Evolutionary conservation across 2,113 vertebrate genomes (phyloP), one percentile per base, ranked within the genome.

Genomic region (Cyprinus carpio): DNA sequence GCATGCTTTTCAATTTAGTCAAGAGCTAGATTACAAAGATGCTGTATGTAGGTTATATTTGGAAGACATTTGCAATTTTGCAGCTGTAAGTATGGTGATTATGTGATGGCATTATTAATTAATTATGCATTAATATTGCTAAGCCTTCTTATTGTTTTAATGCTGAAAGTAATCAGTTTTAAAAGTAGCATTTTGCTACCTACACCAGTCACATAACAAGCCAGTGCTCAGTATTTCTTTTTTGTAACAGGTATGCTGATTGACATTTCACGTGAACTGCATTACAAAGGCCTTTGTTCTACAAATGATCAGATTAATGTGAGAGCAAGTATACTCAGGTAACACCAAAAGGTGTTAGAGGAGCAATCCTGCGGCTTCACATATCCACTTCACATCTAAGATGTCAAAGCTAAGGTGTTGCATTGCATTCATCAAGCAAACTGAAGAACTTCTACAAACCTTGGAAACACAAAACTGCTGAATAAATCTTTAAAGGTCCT

Each of bases 311-410:
- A 29, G 71, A 37, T 84, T 51, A 60, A 76, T 71, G 74, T 60
- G 71, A 85, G 64, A 85, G 29, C 13, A 82, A 34, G 4, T 54
- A 81, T n/a, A 31, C 40, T 83, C 80, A 82, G 84, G 62, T 85
- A 85, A 85, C 84, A 65, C 49, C 56, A 71, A 51, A 78, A 46
- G 27, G 51, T 82, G 83, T 82, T 20, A 34, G 72, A 85, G 60
- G 74, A 62, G 31, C 25, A 51, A 54, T 74, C 71, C 20, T 46
- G 75, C 3, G 60, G n/a, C 37, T 51, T 77, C 23, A 58, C 46
- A 82, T 74, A 85, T 85, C 80, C 23, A 10, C 83, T 82, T 82
- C 87, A 71, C 67, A 37, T 82, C 62, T 83, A 69, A 75, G 77
- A 40, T 87, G 54, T 85, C 51, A 74, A 64, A 65, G 40, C 74